These are phyloP conservation scores for Lordiphosa fenestrarum DNA, from an alignment of 2,888 invertebrate species.

Conservation along the genomic window DNA sequence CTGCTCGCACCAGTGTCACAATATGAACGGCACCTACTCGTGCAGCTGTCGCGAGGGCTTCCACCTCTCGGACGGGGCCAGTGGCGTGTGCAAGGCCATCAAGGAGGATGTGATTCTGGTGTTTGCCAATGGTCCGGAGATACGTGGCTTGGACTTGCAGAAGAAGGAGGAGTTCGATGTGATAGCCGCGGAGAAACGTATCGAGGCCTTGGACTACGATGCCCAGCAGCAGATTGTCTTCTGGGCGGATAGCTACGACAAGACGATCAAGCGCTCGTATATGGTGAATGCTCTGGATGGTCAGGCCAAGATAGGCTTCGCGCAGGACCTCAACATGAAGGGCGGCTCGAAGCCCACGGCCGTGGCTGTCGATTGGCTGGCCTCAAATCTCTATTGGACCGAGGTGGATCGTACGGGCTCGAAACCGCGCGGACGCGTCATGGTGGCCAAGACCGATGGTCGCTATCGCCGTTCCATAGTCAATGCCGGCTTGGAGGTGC, in stretches of 20 bases:
- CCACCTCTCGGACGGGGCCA: conserved; percentile 86
- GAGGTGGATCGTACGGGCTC: conserved; percentile 89
- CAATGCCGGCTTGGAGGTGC: conserved; percentile 89
- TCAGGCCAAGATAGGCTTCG: conserved; percentile 89
- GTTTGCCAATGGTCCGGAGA: conserved; percentile 92
- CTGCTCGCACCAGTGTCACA: conserved; percentile 96
- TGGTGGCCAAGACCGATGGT: conserved; percentile 94
- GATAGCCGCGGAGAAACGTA: conserved; percentile 91
- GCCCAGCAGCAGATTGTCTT: conserved; percentile 91
- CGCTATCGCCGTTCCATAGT: conserved; percentile 91
- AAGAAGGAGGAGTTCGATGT: conserved; percentile 88
- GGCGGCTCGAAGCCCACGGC: conserved; percentile 92
- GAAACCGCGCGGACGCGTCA: conserved; percentile 89
- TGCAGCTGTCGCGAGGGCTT: conserved; percentile 94
- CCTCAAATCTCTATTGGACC: conserved; percentile 96
- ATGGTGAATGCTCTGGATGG: conserved; percentile 90
- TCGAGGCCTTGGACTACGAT: conserved; percentile 95
- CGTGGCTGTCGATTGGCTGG: conserved; percentile 95
- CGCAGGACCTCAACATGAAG: conserved; percentile 93
- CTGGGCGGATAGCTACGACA: conserved; percentile 96
- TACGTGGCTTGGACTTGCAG: conserved; percentile 86
- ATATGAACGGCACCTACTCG: conserved; percentile 93
- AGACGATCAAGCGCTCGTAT: conserved; percentile 94
- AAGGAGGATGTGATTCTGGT: conserved; percentile 86
- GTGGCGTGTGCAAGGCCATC: conserved; percentile 90